A percentile compares a stretch with the other conserved stretches of the same genome.
These are phyloP conservation scores for Drosophila silvestris DNA, from an alignment of 2,888 invertebrate species.

Conservation along the genomic window DNA sequence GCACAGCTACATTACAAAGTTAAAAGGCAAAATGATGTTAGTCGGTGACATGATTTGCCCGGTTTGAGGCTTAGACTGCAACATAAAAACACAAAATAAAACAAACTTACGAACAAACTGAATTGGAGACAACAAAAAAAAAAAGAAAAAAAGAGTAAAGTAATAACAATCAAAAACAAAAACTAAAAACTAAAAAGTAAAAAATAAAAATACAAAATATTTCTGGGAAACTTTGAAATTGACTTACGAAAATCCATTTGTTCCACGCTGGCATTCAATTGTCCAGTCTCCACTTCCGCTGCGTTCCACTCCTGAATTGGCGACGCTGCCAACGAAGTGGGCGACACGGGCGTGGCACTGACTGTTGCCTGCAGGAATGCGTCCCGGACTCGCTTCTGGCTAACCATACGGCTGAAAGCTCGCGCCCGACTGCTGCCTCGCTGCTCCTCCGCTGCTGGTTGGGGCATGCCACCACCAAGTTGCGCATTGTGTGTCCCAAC, in stretches of 20 bases:
- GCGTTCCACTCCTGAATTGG: slow-evolving; percentile 39
- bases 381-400: slow-evolving; percentile 79
- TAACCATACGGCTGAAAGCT: slow-evolving; percentile 82
- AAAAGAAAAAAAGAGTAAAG: slow-evolving; percentile 21
- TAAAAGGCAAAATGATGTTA: slow-evolving; percentile 33
- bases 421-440: slow-evolving; percentile 71
- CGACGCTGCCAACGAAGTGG: slow-evolving; percentile 31
- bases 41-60: slow-evolving; percentile 22
- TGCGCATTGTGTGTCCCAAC: slow-evolving; percentile 19
- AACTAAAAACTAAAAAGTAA: slow-evolving; percentile 41
- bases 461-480: slow-evolving; percentile 25
- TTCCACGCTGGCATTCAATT: slow-evolving; percentile 75
- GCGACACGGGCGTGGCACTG: slow-evolving; percentile 36
- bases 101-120: slow-evolving; percentile 57
- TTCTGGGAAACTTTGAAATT: slow-evolving; percentile 51
- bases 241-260: slow-evolving; percentile 84
- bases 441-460: slow-evolving; percentile 10
- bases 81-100: background rate
- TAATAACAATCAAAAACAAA: slow-evolving; percentile 36
- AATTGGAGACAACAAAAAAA: slow-evolving; percentile 57
- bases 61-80: slow-evolving; percentile 13
- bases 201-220: slow-evolving; percentile 30
- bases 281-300: slow-evolving; percentile 56
- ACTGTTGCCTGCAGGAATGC: slow-evolving; percentile 50
- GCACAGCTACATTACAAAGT: background rate